Evolutionary conservation across 2,797 vertebrate species (phyloP).

Genomic region (Siniperca obscura): DNA sequence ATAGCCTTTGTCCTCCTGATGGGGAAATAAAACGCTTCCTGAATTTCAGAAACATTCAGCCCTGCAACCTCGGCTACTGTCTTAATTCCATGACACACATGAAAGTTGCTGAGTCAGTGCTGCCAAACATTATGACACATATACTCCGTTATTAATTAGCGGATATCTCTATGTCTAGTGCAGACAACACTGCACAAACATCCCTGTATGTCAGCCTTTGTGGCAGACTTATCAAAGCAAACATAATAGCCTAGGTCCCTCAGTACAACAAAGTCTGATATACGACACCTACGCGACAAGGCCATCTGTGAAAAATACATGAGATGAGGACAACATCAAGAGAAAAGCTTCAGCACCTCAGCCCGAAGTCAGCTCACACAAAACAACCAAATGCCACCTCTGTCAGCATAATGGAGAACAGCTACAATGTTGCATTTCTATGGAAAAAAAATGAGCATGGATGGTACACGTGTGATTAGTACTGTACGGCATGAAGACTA

Average conservation of each 20-base stretch:
- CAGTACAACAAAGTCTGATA: slow-evolving; percentile 53
- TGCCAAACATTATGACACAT: neutral
- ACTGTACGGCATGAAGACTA: neutral
- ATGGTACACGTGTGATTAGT: neutral
- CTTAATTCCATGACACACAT: neutral
- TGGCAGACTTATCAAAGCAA: slow-evolving; percentile 48
- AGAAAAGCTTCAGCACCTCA: slow-evolving; percentile 23
- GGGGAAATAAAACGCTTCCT: slow-evolving; percentile 52
- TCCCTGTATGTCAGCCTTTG: slow-evolving; percentile 5
- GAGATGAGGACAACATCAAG: slow-evolving; percentile 42
- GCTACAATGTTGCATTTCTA: neutral
- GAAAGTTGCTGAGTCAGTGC: slow-evolving; percentile 26
- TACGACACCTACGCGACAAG: slow-evolving; percentile 49
- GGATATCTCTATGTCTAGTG: neutral
- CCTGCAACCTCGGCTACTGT: slow-evolving; percentile 1
- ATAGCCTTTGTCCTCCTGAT: slow-evolving; percentile 33
- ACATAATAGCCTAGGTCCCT: slow-evolving; percentile 32
- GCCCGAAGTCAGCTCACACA: slow-evolving; percentile 32
- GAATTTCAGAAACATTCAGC: slow-evolving; percentile 32
- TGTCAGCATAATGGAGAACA: slow-evolving; percentile 1
- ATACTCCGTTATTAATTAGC: slow-evolving; percentile 20
- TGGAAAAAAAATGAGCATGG: neutral
- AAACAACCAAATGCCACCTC: slow-evolving; percentile 47
- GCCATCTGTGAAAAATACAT: slow-evolving; percentile 70
- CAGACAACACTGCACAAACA: slow-evolving; percentile 26